Percentiles rank a stretch among this genome's conserved stretches.
Evolutionary conservation across 2,797 vertebrate genomes (phyloP).

Genomic region (Xyrichtys novacula): DNA sequence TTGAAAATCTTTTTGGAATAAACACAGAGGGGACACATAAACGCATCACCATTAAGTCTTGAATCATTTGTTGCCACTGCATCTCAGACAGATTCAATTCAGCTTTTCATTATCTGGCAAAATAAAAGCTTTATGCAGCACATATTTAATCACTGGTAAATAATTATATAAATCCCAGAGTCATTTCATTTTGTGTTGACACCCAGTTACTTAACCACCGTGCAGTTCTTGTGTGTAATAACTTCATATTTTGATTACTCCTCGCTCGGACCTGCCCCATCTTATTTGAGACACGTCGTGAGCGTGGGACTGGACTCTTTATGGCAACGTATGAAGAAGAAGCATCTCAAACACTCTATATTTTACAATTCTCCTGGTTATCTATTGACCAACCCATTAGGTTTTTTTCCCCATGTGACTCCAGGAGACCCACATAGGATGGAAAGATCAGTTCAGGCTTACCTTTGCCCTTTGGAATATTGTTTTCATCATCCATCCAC

Average conservation of each 20-base stretch:
- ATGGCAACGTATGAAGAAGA: background rate
- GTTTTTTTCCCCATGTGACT: constrained; percentile 30
- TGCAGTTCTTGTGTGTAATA: constrained; percentile 21
- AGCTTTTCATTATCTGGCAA: constrained; percentile 12
- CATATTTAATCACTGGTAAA: constrained; percentile 16
- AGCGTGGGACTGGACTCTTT: background rate
- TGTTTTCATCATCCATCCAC: constrained; percentile 44
- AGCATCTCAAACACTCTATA: constrained; percentile 1
- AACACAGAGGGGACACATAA: too few species aligned
- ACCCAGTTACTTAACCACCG: constrained; percentile 46
- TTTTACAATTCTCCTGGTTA: constrained; percentile 49
- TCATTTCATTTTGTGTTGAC: constrained; percentile 1
- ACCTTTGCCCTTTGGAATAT: constrained; percentile 72
- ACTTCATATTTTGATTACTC: background rate
- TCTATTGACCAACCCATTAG: constrained; percentile 58
- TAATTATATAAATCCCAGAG: background rate
- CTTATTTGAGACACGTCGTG: background rate
- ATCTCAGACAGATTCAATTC: background rate
- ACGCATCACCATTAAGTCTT: background rate
- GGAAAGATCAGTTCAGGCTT: constrained; percentile 27
- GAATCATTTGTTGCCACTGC: background rate
- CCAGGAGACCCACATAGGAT: constrained; percentile 44
- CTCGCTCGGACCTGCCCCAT: background rate
- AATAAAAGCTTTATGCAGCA: constrained; percentile 15
- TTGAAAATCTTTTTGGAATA: background rate